Evolutionary conservation across 2,113 vertebrate genomes (phyloP).

Genomic region (Athene noctua): DNA sequence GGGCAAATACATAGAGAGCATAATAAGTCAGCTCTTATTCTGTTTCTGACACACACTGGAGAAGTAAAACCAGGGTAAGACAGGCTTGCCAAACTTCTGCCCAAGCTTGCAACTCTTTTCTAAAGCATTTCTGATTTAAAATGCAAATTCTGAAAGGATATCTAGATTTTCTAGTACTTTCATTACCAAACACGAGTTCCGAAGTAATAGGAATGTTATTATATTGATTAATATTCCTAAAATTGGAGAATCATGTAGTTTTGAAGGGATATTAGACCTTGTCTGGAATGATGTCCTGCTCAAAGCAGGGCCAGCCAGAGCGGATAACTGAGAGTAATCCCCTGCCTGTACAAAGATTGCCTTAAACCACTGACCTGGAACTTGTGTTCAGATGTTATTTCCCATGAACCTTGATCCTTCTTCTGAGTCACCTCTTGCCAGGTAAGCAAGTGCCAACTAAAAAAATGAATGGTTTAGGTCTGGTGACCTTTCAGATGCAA

Average conservation of each 20-base stretch:
- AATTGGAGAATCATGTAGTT: neutral
- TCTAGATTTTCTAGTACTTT: neutral
- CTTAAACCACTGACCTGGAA: neutral
- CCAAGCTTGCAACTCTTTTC: neutral
- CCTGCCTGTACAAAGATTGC: neutral
- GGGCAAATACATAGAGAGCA: neutral
- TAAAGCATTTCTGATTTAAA: neutral
- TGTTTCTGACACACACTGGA: neutral
- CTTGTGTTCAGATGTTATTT: neutral
- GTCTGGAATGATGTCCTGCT: neutral
- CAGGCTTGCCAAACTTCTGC: neutral
- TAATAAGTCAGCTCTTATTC: neutral
- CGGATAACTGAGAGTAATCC: neutral
- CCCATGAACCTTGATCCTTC: neutral
- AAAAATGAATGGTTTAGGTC: neutral
- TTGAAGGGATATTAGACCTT: neutral
- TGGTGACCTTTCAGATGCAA: neutral
- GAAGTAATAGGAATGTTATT: neutral
- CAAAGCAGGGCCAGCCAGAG: neutral
- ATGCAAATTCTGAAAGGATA: neutral
- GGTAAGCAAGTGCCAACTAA: neutral
- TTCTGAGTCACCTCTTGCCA: neutral
- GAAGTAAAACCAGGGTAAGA: neutral
- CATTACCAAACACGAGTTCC: neutral
- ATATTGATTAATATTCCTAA: neutral